Conservation (phyloP, 2,797 vertebrate genomes). For the Neosilurus hyrtlii region DNA sequence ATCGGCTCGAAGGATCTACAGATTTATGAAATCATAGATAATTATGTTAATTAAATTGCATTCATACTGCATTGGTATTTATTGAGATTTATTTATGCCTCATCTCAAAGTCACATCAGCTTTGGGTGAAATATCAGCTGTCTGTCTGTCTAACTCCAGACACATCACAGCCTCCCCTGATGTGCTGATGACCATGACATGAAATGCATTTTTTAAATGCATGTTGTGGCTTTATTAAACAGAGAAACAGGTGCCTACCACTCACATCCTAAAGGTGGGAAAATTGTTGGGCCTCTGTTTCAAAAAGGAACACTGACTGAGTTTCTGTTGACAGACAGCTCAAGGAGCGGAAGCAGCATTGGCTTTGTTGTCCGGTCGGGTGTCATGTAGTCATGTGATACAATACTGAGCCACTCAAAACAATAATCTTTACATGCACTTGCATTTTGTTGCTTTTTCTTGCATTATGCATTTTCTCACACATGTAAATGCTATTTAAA, state of each 20-base stretch:
- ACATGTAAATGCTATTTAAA: neutral
- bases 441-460: neutral
- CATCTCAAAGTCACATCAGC: constrained; percentile 17
- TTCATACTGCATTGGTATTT: neutral
- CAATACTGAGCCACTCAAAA: constrained; percentile 55
- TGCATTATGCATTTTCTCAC: neutral
- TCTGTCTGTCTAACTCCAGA: constrained; percentile 43
- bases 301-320: constrained; percentile 60
- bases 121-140: constrained; percentile 34
- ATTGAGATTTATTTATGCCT: constrained; percentile 2
- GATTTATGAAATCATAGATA: neutral
- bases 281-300: constrained; percentile 47
- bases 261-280: constrained; percentile 64
- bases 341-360: constrained; percentile 62
- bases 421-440: constrained; percentile 43
- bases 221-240: constrained; percentile 70
- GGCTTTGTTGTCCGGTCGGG: constrained; percentile 69
- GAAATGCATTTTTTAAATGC: constrained; percentile 62
- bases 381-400: constrained; percentile 61
- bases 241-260: constrained; percentile 64
- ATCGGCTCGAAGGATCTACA: neutral
- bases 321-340: constrained; percentile 66
- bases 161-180: constrained; percentile 46
- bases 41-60: neutral
- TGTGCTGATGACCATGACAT: constrained; percentile 56